Evolutionary conservation across 2,888 invertebrate genomes (phyloP).

Genomic region (Helicoverpa assulta): DNA sequence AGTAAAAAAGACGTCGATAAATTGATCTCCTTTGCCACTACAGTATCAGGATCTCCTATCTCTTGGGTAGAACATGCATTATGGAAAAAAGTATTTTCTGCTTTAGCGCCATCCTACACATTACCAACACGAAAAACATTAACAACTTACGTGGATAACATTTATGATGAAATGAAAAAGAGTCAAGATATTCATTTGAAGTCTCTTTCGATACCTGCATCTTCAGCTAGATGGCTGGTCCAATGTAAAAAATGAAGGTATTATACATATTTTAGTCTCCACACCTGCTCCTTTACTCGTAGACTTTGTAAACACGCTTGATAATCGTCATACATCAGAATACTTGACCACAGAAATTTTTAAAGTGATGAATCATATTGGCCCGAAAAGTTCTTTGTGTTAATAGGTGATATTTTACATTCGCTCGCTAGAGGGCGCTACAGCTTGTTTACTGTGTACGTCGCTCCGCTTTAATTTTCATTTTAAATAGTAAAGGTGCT

Average conservation of each 20-base stretch:
- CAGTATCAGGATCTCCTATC: conserved; percentile 5
- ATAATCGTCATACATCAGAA: conserved; percentile 5
- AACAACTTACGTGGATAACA: conserved; percentile 5
- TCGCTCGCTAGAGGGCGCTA: too few species aligned
- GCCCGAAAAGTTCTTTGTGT: background rate
- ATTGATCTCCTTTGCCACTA: conserved; percentile 4
- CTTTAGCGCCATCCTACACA: too few species aligned
- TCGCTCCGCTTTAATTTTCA: too few species aligned
- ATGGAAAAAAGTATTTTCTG: background rate
- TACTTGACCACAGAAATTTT: conserved; percentile 1
- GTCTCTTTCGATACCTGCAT: background rate
- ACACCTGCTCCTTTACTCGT: conserved; percentile 7
- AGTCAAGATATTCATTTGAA: conserved; percentile 11
- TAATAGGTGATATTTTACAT: too few species aligned
- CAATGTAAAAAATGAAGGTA: conserved; percentile 6
- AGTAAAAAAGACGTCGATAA: conserved; percentile 7
- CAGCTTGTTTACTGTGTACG: too few species aligned
- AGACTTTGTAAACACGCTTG: conserved; percentile 9
- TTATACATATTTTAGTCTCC: conserved; percentile 11
- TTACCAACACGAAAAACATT: conserved; percentile 1
- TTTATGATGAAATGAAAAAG: conserved; percentile 7
- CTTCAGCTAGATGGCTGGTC: background rate
- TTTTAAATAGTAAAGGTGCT: too few species aligned
- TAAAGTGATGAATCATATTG: conserved; percentile 1
- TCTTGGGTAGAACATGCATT: conserved; percentile 3